Conservation (phyloP, 2,797 vertebrate genomes). For the Hippocampus kuda region DNA sequence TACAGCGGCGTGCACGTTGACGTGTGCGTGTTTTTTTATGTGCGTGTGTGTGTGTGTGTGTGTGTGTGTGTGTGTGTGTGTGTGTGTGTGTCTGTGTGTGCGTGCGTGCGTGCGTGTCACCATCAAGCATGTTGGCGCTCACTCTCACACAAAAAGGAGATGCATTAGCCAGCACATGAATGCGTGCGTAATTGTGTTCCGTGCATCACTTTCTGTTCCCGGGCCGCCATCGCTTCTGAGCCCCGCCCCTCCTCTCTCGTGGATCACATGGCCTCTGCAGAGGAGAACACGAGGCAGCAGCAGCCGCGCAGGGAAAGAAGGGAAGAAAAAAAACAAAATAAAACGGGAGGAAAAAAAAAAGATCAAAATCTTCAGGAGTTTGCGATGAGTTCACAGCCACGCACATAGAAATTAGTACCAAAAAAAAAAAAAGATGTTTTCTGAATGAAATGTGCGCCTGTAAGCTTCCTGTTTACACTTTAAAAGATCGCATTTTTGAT, state of each 20-base stretch:
- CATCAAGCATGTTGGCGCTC: constrained; percentile 11
- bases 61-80: not conserved
- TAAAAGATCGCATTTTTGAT: not conserved
- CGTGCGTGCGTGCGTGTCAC: not conserved
- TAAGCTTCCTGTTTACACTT: not conserved
- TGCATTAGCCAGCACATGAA: constrained; percentile 18
- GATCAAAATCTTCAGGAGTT: constrained; percentile 17
- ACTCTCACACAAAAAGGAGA: constrained; percentile 8
- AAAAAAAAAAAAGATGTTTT: not conserved
- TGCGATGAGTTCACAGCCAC: not conserved
- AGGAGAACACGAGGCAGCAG: constrained; percentile 38
- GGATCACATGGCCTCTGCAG: constrained; percentile 43
- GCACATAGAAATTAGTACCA: not conserved
- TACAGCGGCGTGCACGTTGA: not conserved
- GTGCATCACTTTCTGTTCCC: constrained; percentile 18
- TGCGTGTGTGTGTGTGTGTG: not conserved
- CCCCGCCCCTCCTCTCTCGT: constrained; percentile 10
- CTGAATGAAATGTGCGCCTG: not conserved
- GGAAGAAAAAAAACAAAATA: not conserved
- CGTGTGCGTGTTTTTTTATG: too few relatives aligned
- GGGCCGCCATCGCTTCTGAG: not conserved
- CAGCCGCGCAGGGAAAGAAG: constrained; percentile 13
- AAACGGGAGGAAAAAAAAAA: constrained; percentile 3
- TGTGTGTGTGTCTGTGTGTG: too few relatives aligned
- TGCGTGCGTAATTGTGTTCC: constrained; percentile 19